These are phyloP conservation scores for Tamandua tetradactyla DNA, from an alignment of 2,797 vertebrate species.

Conservation along the genomic window DNA sequence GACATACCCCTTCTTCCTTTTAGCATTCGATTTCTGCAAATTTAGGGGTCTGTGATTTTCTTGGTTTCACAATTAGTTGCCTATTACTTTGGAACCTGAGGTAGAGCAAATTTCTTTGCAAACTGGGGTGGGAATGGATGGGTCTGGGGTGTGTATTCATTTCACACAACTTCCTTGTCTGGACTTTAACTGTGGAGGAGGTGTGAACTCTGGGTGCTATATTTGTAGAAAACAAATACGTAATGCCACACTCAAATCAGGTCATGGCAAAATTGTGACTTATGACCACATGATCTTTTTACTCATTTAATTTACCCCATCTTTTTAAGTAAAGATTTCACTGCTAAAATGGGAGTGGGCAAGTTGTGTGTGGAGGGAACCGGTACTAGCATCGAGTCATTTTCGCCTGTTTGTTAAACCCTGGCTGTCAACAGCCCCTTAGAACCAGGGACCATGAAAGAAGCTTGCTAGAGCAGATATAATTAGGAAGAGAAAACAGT, in stretches of 20 bases:
- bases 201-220: constrained; percentile 55
- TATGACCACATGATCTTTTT: not conserved
- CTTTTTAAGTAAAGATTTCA: not conserved
- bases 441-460: not conserved
- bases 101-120: constrained; percentile 24
- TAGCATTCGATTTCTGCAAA: constrained; percentile 29
- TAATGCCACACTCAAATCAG: constrained; percentile 57
- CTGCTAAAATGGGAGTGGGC: not conserved
- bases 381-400: not conserved
- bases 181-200: constrained; percentile 57
- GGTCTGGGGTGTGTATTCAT: constrained; percentile 41
- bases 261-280: constrained; percentile 33
- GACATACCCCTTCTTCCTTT: constrained; percentile 31
- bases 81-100: not conserved
- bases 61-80: constrained; percentile 59
- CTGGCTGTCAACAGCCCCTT: not conserved
- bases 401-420: not conserved
- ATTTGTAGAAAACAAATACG: not conserved
- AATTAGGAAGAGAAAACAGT: not conserved
- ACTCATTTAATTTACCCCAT: not conserved
- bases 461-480: not conserved
- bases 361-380: not conserved
- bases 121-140: not conserved
- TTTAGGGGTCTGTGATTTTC: constrained; percentile 51
- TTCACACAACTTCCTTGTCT: constrained; percentile 45